phyloP scores from a whole-genome alignment of 1,140 invertebrate genomes.

The Cotesia vestalis region DNA sequence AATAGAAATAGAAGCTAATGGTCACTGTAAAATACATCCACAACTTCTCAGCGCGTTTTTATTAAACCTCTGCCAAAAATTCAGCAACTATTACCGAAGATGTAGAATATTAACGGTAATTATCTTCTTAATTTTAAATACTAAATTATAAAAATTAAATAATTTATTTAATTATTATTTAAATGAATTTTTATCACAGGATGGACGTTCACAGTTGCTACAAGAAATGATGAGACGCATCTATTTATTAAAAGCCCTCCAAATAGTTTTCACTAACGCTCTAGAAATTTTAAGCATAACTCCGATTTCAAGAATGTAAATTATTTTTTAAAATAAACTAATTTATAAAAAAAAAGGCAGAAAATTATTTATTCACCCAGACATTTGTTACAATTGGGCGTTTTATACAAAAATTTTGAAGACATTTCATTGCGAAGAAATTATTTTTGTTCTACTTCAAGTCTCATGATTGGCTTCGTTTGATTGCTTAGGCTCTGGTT shows the following conservation, averaged over 20 bases:
- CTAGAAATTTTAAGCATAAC: conserved; percentile 72
- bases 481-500: conserved; percentile 19
- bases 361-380: too few relatives aligned
- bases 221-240: conserved; percentile 73
- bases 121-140: conserved; percentile 24
- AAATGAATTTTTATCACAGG: conserved; percentile 61
- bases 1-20: conserved; percentile 56
- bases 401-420: background rate
- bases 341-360: too few relatives aligned
- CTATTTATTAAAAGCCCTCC: conserved; percentile 72
- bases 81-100: conserved; percentile 78
- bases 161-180: conserved; percentile 35
- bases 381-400: too few relatives aligned
- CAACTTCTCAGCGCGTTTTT: conserved; percentile 74
- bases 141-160: conserved; percentile 30
- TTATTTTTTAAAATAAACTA: background rate
- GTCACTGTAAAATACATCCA: conserved; percentile 65
- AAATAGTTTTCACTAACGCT: conserved; percentile 70
- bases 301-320: conserved; percentile 73
- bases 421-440: too few relatives aligned
- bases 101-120: conserved; percentile 73
- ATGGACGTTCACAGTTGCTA: conserved; percentile 71
- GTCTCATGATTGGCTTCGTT: conserved; percentile 41
- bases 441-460: conserved; percentile 34
- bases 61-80: conserved; percentile 69